A percentile compares a stretch with the other conserved stretches of the same genome.
These are phyloP conservation scores for Euthynnus affinis DNA, from an alignment of 2,797 vertebrate species.

Conservation along the genomic window DNA sequence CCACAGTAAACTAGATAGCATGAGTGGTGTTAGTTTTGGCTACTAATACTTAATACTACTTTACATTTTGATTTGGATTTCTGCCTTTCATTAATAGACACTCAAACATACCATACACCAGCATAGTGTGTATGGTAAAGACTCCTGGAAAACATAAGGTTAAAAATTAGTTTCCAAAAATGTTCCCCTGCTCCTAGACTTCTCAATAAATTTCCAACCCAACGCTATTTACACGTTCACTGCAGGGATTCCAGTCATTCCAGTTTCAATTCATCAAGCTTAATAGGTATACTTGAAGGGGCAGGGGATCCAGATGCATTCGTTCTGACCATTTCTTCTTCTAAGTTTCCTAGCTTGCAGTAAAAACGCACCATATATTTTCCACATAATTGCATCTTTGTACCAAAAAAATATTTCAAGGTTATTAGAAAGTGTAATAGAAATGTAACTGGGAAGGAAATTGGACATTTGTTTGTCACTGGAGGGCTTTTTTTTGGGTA, in stretches of 20 bases:
- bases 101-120: not conserved
- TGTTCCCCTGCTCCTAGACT: slow-evolving; percentile 33
- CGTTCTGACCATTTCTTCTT: slow-evolving; percentile 43
- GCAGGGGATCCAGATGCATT: slow-evolving; percentile 44
- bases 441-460: slow-evolving; percentile 39
- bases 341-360: slow-evolving; percentile 44
- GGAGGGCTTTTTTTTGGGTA: slow-evolving; percentile 23
- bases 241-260: slow-evolving; percentile 66
- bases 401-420: slow-evolving; percentile 45
- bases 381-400: slow-evolving; percentile 57
- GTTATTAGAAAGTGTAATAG: slow-evolving; percentile 48
- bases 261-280: slow-evolving; percentile 71
- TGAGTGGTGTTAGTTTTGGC: not conserved
- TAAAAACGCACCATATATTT: slow-evolving; percentile 52
- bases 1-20: not conserved
- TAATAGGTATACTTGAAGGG: slow-evolving; percentile 64
- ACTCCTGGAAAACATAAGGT: slow-evolving; percentile 31
- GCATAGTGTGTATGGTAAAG: not conserved
- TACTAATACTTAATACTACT: not conserved
- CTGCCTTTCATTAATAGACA: not conserved
- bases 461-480: slow-evolving; percentile 38
- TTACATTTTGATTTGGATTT: not conserved
- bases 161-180: slow-evolving; percentile 13
- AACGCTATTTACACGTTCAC: slow-evolving; percentile 66
- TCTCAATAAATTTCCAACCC: slow-evolving; percentile 63